These are phyloP conservation scores for Parambassis ranga DNA, from an alignment of 2,797 vertebrate species.

Conservation along the genomic window DNA sequence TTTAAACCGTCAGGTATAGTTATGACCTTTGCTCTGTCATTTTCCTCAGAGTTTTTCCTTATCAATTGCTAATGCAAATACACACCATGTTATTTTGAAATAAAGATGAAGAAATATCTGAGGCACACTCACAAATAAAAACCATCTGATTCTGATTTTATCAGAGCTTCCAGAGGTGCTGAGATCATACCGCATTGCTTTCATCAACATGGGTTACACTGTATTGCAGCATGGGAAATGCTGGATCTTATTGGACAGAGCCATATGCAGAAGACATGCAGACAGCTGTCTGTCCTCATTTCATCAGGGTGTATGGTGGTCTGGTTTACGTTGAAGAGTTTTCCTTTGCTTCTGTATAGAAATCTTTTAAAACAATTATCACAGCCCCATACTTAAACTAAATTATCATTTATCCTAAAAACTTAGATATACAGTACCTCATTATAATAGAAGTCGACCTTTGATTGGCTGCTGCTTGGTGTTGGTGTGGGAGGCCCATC, in stretches of 20 bases:
- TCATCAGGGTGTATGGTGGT: background rate
- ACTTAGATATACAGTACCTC: too few relatives aligned
- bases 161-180: conserved; percentile 25
- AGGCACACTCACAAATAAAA: background rate
- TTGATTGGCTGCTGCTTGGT: conserved; percentile 47
- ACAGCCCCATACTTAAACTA: too few relatives aligned
- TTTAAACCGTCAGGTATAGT: background rate
- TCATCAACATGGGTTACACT: conserved; percentile 45
- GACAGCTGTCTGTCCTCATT: background rate
- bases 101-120: conserved; percentile 9
- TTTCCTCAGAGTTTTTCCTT: too few relatives aligned
- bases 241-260: background rate
- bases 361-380: background rate
- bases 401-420: background rate
- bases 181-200: conserved; percentile 38
- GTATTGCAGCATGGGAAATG: conserved; percentile 20
- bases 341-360: background rate
- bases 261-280: background rate
- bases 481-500: background rate
- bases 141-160: conserved; percentile 53
- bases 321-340: background rate
- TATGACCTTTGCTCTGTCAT: background rate
- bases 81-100: background rate
- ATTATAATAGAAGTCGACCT: too few relatives aligned
- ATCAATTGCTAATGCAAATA: background rate